Base-by-base conservation (phyloP, 2,113 vertebrate genomes). In the Pardalotus punctatus region DNA sequence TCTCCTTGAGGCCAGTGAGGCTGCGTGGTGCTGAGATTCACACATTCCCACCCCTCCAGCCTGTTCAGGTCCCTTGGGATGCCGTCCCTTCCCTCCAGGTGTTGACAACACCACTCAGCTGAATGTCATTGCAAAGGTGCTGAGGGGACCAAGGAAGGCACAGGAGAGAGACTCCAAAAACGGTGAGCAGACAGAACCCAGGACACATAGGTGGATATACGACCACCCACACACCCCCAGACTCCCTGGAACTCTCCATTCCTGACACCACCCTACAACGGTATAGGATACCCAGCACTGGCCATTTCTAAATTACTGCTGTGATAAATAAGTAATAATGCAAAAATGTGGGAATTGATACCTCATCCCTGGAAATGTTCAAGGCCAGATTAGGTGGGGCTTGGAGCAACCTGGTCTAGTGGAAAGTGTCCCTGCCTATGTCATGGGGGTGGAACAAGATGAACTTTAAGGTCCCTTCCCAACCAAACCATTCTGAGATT, bases 281-380 rank as follows among this genome's bases (percentile, higher is more conserved):
- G 31, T 2, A 20, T 0, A 36, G 51, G 31, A 23, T 2, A 18
- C 20, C 29, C 57, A 71, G 13, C 8, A 1, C 0, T 1, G 3
- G 35, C 51, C 42, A 24, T 21, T 36, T 12, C 33, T 24, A 27
- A 50, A 33, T 24, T 24, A 36, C 0, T 18, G 35, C 57, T 56
- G 40, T 42, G 29, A 84, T 11, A 48, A 58, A 53, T 20, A 70
- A 4, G 7, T 4, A 33, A 47, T 10, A 35, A 42, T 20, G 40
- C 35, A 35, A 56, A 71, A 56, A 42, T 56, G 35, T 22, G 13
- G 20, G 14, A 21, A 71, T 9, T 25, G 65, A 47, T 79, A 73
- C 17, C 29, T 40, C 65, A 56, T 25, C 24, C 15, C 74, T 51
- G 45, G 21, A 71, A 56, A 38, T 35, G 29, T 25, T 40, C 56